A percentile compares a stretch with the other conserved stretches of the same genome.
Conservation (phyloP, 2,888 invertebrate species). For the Fragum fragum region DNA sequence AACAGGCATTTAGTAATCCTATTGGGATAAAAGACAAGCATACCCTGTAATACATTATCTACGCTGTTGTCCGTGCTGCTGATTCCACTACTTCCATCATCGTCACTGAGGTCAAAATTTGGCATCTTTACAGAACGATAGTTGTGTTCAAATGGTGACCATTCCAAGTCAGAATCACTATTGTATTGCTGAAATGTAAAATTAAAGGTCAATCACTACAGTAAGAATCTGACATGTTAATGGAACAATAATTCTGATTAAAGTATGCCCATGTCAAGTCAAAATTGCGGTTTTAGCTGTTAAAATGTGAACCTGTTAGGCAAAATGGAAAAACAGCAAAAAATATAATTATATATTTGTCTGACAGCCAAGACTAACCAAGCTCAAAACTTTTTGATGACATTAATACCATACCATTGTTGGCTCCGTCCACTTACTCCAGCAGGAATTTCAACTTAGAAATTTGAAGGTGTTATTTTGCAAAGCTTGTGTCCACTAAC, state of each 20-base stretch:
- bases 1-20: constrained; percentile 71
- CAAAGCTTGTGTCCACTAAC: too few species aligned
- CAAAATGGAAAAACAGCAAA: too few species aligned
- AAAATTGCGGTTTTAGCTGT: constrained; percentile 77
- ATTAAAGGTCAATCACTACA: too few species aligned
- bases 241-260: constrained; percentile 76
- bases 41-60: constrained; percentile 82
- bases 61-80: constrained; percentile 83
- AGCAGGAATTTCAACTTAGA: too few species aligned
- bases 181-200: constrained; percentile 64
- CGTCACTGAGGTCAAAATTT: constrained; percentile 83
- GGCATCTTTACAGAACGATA: constrained; percentile 74
- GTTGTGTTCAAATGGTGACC: constrained; percentile 77
- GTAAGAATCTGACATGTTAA: constrained; percentile 74
- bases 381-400: too few species aligned
- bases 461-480: too few species aligned
- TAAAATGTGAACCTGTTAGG: too few species aligned
- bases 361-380: too few species aligned
- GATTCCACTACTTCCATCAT: constrained; percentile 84
- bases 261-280: constrained; percentile 78
- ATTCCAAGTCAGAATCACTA: constrained; percentile 80
- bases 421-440: too few species aligned
- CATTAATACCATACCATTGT: too few species aligned
- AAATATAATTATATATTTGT: too few species aligned
- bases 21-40: constrained; percentile 17